phyloP scores from a whole-genome alignment of 64 coral and sea anemone species.

The Trachythela sp. region DNA sequence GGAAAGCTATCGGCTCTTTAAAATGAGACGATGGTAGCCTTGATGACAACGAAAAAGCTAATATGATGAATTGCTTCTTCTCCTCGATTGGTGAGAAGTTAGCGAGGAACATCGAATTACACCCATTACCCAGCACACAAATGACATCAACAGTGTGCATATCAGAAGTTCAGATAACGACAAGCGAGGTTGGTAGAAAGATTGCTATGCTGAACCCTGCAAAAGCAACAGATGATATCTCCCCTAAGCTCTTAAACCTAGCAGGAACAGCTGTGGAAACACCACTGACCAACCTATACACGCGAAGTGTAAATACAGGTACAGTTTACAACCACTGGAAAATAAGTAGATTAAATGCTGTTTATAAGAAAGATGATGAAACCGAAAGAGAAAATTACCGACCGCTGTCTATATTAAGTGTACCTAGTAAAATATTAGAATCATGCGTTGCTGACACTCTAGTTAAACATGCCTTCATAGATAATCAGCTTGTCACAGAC shows the following conservation, averaged over 20 bases:
- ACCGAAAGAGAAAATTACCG: conserved; percentile 43
- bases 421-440: conserved; percentile 46
- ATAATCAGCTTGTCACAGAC: conserved; percentile 12
- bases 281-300: conserved; percentile 33
- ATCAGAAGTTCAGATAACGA: conserved; percentile 43
- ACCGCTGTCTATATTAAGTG: conserved; percentile 38
- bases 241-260: conserved; percentile 36
- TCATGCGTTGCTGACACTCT: conserved; percentile 36
- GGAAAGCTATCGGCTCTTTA: neutral
- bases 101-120: conserved; percentile 5
- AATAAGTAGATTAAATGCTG: conserved; percentile 28
- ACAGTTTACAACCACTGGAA: conserved; percentile 31
- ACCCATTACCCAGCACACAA: conserved; percentile 25
- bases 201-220: conserved; percentile 35
- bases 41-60: conserved; percentile 42
- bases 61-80: conserved; percentile 51
- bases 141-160: conserved; percentile 36
- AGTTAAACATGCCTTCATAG: conserved; percentile 21
- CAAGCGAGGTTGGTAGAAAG: conserved; percentile 32
- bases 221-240: conserved; percentile 53
- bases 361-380: conserved; percentile 40
- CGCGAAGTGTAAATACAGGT: conserved; percentile 25
- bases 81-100: neutral
- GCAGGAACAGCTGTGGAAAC: conserved; percentile 35
- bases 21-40: conserved; percentile 43